A percentile compares a stretch with the other conserved stretches of the same genome.
These are phyloP conservation scores for Dipodomys spectabilis DNA, from an alignment of 2,113 vertebrate genomes.

Conservation along the genomic window DNA sequence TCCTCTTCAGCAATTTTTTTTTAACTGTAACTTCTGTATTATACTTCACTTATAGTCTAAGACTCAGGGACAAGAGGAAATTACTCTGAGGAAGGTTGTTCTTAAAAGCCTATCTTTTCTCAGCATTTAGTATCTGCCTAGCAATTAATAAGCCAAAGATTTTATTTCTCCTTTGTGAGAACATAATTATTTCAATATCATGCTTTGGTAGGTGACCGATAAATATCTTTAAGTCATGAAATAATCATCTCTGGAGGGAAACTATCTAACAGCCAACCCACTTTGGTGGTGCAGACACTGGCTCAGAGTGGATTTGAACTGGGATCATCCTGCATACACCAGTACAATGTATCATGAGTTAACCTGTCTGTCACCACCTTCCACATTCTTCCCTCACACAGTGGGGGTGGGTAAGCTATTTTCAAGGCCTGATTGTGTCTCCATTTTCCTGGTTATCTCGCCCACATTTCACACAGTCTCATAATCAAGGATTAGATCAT, in stretches of 20 bases:
- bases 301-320: background rate
- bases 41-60: background rate
- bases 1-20: background rate
- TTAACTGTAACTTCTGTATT: slow-evolving; percentile 18
- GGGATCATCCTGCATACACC: background rate
- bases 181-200: background rate
- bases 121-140: background rate
- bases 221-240: background rate
- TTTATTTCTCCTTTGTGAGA: background rate
- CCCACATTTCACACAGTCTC: background rate
- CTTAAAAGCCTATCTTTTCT: background rate
- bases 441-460: background rate
- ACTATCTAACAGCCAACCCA: background rate
- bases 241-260: background rate
- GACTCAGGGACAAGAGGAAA: slow-evolving; percentile 53
- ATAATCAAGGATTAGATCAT: background rate
- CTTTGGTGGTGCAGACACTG: background rate
- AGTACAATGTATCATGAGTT: background rate
- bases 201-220: background rate
- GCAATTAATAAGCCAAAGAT: background rate
- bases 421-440: background rate
- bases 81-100: background rate
- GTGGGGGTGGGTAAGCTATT: background rate
- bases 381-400: background rate
- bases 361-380: background rate